phyloP scores from a whole-genome alignment of 1,140 invertebrate genomes.

The Cheumatopsyche charites region DNA sequence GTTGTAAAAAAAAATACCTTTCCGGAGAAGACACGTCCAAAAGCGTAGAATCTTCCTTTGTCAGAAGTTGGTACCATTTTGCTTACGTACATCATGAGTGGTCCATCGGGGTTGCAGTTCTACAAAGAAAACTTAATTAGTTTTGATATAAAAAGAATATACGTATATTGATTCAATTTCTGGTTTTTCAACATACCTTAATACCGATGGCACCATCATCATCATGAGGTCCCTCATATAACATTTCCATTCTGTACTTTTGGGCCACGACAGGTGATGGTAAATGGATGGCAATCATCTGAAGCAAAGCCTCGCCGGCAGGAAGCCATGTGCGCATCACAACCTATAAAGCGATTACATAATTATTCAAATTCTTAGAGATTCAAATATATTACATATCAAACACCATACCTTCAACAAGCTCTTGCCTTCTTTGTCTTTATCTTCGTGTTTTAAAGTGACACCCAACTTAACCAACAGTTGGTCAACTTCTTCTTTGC shows the following conservation, averaged over 20 bases:
- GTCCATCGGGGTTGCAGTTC: slow-evolving; percentile 94
- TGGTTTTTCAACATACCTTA: slow-evolving; percentile 61
- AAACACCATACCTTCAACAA: slow-evolving; percentile 72
- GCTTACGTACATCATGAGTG: slow-evolving; percentile 99
- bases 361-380: slow-evolving; percentile 33
- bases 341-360: slow-evolving; percentile 62
- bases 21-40: slow-evolving; percentile 99
- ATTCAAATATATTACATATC: slow-evolving; percentile 22
- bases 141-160: background rate
- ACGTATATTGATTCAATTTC: background rate
- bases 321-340: slow-evolving; percentile 99
- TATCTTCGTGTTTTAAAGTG: slow-evolving; percentile 91
- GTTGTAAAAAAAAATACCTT: slow-evolving; percentile 64
- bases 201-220: slow-evolving; percentile 94
- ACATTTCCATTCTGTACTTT: slow-evolving; percentile 99
- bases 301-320: slow-evolving; percentile 98
- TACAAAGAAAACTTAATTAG: slow-evolving; percentile 56
- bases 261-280: slow-evolving; percentile 99
- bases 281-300: slow-evolving; percentile 99
- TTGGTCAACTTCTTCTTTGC: slow-evolving; percentile 90
- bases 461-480: slow-evolving; percentile 91
- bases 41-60: slow-evolving; percentile 99
- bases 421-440: slow-evolving; percentile 93
- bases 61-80: slow-evolving; percentile 99
- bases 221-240: slow-evolving; percentile 97